These are phyloP conservation scores for Leucophora obtusa DNA, from an alignment of 2,888 invertebrate genomes.

Conservation along the genomic window DNA sequence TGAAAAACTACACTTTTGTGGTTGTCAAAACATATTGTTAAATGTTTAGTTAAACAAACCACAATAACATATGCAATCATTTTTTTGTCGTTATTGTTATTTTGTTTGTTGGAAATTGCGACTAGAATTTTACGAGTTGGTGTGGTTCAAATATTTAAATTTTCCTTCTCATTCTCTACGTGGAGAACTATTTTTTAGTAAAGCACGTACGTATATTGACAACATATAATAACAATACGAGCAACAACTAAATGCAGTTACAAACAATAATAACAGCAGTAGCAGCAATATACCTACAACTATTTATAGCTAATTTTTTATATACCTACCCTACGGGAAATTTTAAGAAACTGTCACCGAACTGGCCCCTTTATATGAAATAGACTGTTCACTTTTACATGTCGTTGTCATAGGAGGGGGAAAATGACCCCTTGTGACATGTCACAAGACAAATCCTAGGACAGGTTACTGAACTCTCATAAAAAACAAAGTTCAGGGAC, in stretches of 20 bases:
- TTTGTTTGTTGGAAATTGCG: constrained; percentile 16
- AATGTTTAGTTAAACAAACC: constrained; percentile 54
- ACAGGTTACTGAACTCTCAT: too few species aligned
- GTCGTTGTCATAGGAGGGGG: too few species aligned
- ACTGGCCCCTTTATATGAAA: too few species aligned
- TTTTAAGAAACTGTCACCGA: too few species aligned
- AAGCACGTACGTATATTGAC: constrained; percentile 47
- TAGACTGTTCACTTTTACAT: too few species aligned
- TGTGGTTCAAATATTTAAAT: neutral
- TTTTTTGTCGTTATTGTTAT: constrained; percentile 9
- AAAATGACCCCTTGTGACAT: too few species aligned
- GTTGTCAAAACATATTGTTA: constrained; percentile 48
- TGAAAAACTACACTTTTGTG: constrained; percentile 26
- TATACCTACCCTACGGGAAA: too few species aligned
- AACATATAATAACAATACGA: constrained; percentile 42
- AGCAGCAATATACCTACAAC: neutral
- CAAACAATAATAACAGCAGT: neutral
- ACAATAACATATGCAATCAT: constrained; percentile 47
- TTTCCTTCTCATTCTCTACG: neutral
- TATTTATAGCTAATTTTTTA: too few species aligned
- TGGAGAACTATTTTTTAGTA: constrained; percentile 17
- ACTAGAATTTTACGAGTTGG: neutral
- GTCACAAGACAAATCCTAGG: too few species aligned
- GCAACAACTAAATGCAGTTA: constrained; percentile 19
- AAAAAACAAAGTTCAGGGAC: too few species aligned